Percentiles rank a stretch among this genome's conserved stretches.
Conservation (phyloP, 2,888 invertebrate genomes). For the Aradus depressus region DNA sequence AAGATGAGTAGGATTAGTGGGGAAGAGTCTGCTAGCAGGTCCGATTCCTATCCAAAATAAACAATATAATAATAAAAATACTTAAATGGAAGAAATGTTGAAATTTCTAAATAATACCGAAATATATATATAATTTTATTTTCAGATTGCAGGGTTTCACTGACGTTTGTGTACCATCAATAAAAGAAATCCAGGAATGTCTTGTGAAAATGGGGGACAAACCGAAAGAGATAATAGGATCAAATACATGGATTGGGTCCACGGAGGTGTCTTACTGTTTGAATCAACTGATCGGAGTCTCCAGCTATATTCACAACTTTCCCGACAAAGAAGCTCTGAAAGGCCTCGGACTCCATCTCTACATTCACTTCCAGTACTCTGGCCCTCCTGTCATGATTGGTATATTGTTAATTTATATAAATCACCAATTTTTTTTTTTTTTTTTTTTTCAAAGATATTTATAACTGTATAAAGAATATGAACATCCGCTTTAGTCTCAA, state of each 20-base stretch:
- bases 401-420: conserved; percentile 34
- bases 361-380: conserved; percentile 80
- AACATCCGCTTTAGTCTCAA: too few relatives aligned
- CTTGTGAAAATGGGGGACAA: conserved; percentile 93
- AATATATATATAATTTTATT: background rate
- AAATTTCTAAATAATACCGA: background rate
- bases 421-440: conserved; percentile 16
- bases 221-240: conserved; percentile 71
- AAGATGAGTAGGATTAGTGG: too few relatives aligned
- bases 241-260: conserved; percentile 95
- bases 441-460: background rate
- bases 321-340: conserved; percentile 74
- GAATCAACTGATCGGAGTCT: conserved; percentile 63
- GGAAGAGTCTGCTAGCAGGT: too few relatives aligned
- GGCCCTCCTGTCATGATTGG: conserved; percentile 99
- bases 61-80: background rate
- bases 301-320: conserved; percentile 72
- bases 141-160: conserved; percentile 69
- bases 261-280: conserved; percentile 91
- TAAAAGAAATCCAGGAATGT: conserved; percentile 82
- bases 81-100: background rate
- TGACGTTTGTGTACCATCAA: conserved; percentile 62
- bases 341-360: conserved; percentile 65
- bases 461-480: too few relatives aligned
- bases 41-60: too few relatives aligned